Evolutionary conservation across 2,888 invertebrate genomes (phyloP).

Genomic region (Agonopterix arenella): DNA sequence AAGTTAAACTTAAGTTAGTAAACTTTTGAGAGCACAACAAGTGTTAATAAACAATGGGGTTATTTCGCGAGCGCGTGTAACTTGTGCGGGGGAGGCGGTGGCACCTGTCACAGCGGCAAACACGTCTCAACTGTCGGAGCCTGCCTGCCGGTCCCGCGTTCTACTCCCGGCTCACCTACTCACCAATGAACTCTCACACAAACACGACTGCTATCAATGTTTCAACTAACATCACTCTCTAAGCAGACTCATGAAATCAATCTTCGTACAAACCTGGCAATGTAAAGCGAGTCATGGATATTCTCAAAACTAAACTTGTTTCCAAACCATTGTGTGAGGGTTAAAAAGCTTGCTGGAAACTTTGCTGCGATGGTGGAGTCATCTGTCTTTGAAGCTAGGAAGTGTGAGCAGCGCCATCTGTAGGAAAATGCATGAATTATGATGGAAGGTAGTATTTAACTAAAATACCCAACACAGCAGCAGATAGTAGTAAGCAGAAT

Average conservation of each 20-base stretch:
- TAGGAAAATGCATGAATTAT: background rate
- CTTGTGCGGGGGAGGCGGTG: constrained; percentile 38
- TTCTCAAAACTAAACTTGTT: constrained; percentile 3
- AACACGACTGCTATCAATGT: background rate
- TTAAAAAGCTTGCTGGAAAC: constrained; percentile 27
- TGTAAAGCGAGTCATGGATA: constrained; percentile 16
- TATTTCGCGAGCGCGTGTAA: constrained; percentile 61
- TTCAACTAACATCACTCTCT: background rate
- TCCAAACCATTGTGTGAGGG: constrained; percentile 11
- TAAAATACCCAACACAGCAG: too few relatives aligned
- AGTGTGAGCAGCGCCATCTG: constrained; percentile 35
- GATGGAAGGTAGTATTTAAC: too few relatives aligned
- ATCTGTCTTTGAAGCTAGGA: constrained; percentile 10
- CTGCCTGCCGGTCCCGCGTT: constrained; percentile 47
- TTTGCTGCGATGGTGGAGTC: constrained; percentile 17
- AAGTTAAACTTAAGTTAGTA: constrained; percentile 23
- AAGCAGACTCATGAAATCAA: too few relatives aligned
- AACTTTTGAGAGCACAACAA: constrained; percentile 44
- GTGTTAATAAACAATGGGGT: constrained; percentile 61
- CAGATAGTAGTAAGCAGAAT: too few relatives aligned
- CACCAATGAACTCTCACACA: constrained; percentile 7
- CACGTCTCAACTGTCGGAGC: constrained; percentile 63
- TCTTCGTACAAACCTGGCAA: constrained; percentile 19
- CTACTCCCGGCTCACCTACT: constrained; percentile 43
- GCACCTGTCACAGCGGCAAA: constrained; percentile 65